Evolutionary conservation across 2,797 vertebrate species (phyloP), one percentile per base, ranked within the genome.

Genomic region (Diglossa cyanea): DNA sequence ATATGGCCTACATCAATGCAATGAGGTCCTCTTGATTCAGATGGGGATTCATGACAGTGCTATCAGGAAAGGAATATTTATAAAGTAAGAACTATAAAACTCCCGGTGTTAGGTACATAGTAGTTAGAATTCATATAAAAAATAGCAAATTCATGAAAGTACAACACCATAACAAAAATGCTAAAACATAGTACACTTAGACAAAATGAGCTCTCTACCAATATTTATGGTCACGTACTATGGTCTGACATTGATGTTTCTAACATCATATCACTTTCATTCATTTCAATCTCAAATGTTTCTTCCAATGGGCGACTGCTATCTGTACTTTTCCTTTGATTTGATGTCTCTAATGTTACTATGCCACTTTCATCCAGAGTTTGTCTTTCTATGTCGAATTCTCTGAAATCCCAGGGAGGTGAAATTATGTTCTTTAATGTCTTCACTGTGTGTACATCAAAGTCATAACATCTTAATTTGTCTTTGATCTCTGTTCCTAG

Each of bases 211-310:
- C 62, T 62, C 55, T 72, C 65, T 89, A 53, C 28, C 53, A 88
- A 53, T 19, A 63, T 76, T 78, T 95, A 81, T 39, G 82, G 97
- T 99, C 98, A 99, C 28, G 98, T 99, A 95, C 99, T 99, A 60
- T 99, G 99, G 98, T 99, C 99, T 37, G 99, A 99, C 98, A 99
- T 98, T 17, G 98, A 98, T 5, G 99, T 99, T 97, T 99, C 99
- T 94, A 99, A 97, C 99, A 99, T 99, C 98, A 99, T 98, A 93
- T 99, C 99, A 42, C 98, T 99, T 97, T 99, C 99, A 17, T 99
- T 99, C 99, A 99, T 99, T 96, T 99, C 99, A n/a, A 99, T 99
- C 97, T 99, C 99, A 88, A 99, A 98, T 8, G 98, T 98, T 92
- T 99, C 98, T 85, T 99, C 98, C 87, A 99, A 95, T 13, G 98